phyloP scores from a whole-genome alignment of 2,888 invertebrate species.

The Drosophila eohydei region DNA sequence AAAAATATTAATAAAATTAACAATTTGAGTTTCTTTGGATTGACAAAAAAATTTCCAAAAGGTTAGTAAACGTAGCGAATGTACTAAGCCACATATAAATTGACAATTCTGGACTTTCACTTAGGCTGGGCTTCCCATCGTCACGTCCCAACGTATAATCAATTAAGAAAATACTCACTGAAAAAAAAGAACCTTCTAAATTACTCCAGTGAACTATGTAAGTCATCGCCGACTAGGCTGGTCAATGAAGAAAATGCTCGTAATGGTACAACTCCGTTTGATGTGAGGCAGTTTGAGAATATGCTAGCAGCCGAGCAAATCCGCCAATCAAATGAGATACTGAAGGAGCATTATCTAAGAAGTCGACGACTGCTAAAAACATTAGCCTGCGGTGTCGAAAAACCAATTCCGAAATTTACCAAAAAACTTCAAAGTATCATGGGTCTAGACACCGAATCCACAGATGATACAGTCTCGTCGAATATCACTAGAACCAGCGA shows the following conservation, averaged over 20 bases:
- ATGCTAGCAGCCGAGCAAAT: slow-evolving; percentile 15
- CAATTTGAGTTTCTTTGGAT: slow-evolving; percentile 11
- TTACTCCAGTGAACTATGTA: slow-evolving; percentile 9
- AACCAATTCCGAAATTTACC: slow-evolving; percentile 8
- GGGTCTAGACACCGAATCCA: background rate
- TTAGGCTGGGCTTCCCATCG: background rate
- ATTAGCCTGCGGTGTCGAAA: no score
- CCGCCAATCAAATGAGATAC: slow-evolving; percentile 26
- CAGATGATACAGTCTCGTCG: background rate
- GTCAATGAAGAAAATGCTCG: background rate
- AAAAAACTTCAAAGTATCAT: slow-evolving; percentile 27
- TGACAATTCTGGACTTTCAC: no score
- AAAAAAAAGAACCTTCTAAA: background rate
- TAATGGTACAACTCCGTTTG: background rate
- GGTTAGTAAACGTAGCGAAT: slow-evolving; percentile 7
- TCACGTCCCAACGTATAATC: slow-evolving; percentile 1
- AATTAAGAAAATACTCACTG: background rate
- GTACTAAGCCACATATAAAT: no score
- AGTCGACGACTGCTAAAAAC: slow-evolving; percentile 4
- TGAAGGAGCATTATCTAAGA: slow-evolving; percentile 31
- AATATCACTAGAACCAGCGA: background rate
- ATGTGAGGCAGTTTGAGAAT: slow-evolving; percentile 7
- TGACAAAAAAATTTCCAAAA: slow-evolving; percentile 5
- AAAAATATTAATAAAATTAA: slow-evolving; percentile 34
- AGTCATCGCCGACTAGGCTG: slow-evolving; percentile 16